Base-by-base conservation (phyloP, 2,888 invertebrate species). In the Catocala nupta region DNA sequence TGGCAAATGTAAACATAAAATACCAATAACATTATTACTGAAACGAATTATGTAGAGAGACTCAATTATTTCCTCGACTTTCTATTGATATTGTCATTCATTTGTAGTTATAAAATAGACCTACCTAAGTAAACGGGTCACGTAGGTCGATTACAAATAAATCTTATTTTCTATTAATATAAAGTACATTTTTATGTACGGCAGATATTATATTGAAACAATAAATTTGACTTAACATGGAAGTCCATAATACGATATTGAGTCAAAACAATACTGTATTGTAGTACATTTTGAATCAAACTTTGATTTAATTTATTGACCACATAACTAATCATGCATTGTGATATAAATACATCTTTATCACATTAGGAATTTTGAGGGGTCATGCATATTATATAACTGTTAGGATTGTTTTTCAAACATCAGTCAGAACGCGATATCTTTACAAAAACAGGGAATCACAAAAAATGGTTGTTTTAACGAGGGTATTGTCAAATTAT, bases 131-230 rank as follows among this genome's bases (percentile, higher is more conserved):
- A 65, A 78, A 63, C 42, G 69, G 55, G 63, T 70, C 61, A 69
- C 72, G 72, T 80, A 82, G 77, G 78, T 83, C 79, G 66, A 75
- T 73, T 77, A 74, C 70, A 82, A 85, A 75, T 71, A 59, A 83
- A 86, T 82, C 82, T 84, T 87, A 86, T 73, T 71, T 68, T 77
- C 78, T 84, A 84, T 77, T 75, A 77, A 68, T 68, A 62, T 68
- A 61, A 70, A 59, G 60, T 67, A 68, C 56, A 65, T 64, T 56
- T 62, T 76, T 79, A 71, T 66, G 62, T 63, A 74, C 70, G 71
- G 55, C 71, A 78, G 78, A 77, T 74, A 69, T 68, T 73, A 69
- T 75, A 73, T 77, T 75, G 72, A 69, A 81, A 77, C 73, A 73
- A 69, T 63, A 78, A 77, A 63, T 73, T 72, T 77, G 78, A 79